phyloP scores from a whole-genome alignment of 2,797 vertebrate genomes.

The Coregonus suidteri region DNA sequence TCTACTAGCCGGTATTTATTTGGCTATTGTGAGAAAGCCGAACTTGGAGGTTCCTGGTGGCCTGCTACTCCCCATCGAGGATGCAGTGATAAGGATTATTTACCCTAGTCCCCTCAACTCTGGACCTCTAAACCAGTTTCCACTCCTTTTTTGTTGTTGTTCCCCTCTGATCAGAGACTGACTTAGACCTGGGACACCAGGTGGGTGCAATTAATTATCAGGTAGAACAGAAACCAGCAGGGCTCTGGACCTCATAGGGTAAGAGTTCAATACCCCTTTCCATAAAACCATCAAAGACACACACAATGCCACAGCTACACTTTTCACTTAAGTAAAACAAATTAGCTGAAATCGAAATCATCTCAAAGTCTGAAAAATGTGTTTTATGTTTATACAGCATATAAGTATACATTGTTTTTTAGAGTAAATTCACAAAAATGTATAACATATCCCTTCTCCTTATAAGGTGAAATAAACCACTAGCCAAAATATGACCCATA shows the following conservation, averaged over 20 bases:
- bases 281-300: no score
- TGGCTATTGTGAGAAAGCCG: background rate
- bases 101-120: background rate
- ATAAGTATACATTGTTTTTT: constrained; percentile 76
- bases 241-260: no score
- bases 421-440: constrained; percentile 72
- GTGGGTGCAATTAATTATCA: no score
- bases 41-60: background rate
- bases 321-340: background rate
- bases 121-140: no score
- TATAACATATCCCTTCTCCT: constrained; percentile 70
- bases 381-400: constrained; percentile 79
- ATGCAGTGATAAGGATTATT: background rate
- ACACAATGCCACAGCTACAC: background rate
- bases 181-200: no score
- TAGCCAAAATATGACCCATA: constrained; percentile 61
- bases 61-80: background rate
- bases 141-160: no score
- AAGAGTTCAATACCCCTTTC: no score
- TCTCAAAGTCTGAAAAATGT: constrained; percentile 77
- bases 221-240: no score
- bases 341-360: constrained; percentile 10
- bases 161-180: no score
- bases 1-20: background rate
- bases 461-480: constrained; percentile 66